Base-by-base conservation (phyloP, 2,888 invertebrate genomes). In the Epirrhoe tristata region DNA sequence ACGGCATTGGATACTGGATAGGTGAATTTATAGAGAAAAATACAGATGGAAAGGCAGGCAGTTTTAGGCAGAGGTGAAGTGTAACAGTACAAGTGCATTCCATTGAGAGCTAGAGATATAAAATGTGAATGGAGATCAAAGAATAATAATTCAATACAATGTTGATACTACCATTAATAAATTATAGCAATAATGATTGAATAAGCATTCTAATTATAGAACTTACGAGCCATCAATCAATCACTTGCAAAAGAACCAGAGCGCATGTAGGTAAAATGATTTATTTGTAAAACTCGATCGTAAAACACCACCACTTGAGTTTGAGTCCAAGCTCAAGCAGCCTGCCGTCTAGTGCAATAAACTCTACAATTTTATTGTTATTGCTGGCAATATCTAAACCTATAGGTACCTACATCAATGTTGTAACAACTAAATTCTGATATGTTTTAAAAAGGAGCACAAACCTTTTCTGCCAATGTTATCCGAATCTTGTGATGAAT, bases 271-370 rank as follows among this genome's bases (percentile, higher is more conserved):
- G 75, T 80, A 78, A 81, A 83, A 81, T 86, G 82, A 87, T 87
- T 87, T 86, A 87, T 88, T 85, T 81, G 74, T 81, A 78, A 74
- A 77, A 76, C 76, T 80, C 77, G 80, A 79, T 84, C 81, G 79
- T 84, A 82, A 89, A 89, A 85, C 73, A 69, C 78, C 77, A 86
- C 85, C 77, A 87, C 87, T 88, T 83, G 84, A 86, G 77, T 81
- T 83, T 76, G 80, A 82, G 80, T 74, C 74, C 75, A 78, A 77
- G 74, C 77, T 81, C 81, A 81, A 78, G 78, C 83, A 81, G 52
- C 46, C 55, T 78, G 80, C 74, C 78, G 65, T 71, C 74, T 70
- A 67, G 70, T 71, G 84, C 81, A 82, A 86, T 90, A 90, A 88
- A 88, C 78, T 81, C 75, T 74, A 78, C 79, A 72, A 80, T 81